phyloP scores from a whole-genome alignment of 2,113 vertebrate species.

The Meleagris gallopavo region DNA sequence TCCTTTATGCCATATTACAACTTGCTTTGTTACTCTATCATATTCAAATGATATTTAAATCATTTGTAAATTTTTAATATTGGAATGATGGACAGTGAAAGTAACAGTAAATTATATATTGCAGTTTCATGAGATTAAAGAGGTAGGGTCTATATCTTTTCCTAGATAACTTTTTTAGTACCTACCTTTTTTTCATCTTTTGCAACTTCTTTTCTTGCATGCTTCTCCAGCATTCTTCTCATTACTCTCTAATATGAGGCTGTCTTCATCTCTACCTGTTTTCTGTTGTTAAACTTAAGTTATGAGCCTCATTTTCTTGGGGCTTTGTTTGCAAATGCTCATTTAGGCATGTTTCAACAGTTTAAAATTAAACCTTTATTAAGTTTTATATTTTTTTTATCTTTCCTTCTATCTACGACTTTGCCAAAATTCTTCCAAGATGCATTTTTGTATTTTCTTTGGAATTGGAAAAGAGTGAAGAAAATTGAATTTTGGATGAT shows the following conservation, averaged over 20 bases:
- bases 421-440: not conserved
- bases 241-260: not conserved
- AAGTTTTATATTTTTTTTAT: not conserved
- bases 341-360: not conserved
- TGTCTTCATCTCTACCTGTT: not conserved
- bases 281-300: not conserved
- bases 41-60: not conserved
- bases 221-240: not conserved
- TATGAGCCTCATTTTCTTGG: not conserved
- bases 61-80: not conserved
- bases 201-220: not conserved
- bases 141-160: not conserved
- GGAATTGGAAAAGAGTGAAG: not conserved
- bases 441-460: not conserved
- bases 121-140: not conserved
- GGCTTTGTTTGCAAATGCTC: not conserved
- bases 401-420: not conserved
- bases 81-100: not conserved
- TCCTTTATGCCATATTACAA: not conserved
- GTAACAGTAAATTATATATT: not conserved
- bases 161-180: not conserved
- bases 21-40: not conserved
- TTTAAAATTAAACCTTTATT: not conserved
- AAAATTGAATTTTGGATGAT: not conserved
- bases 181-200: not conserved